These are phyloP conservation scores for Phalloptychus januarius DNA, from an alignment of 2,797 vertebrate genomes.

Conservation along the genomic window DNA sequence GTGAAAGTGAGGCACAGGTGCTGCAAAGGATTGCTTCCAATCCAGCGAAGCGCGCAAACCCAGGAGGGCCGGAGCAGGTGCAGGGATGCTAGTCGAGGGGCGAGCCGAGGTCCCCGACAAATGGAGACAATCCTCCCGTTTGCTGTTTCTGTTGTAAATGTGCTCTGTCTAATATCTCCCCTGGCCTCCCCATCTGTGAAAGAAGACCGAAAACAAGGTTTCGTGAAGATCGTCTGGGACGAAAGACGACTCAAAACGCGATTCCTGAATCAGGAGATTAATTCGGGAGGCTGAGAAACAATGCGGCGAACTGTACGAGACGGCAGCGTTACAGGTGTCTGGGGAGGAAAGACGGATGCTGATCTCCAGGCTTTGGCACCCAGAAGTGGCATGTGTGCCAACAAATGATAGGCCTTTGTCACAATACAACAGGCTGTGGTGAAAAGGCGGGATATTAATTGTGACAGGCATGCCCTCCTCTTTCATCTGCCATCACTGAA, in stretches of 20 bases:
- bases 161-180: constrained; percentile 60
- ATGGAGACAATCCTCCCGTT: constrained; percentile 45
- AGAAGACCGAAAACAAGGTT: constrained; percentile 19
- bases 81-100: constrained; percentile 38
- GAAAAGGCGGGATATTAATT: constrained; percentile 46
- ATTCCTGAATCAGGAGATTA: constrained; percentile 57
- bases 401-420: constrained; percentile 31
- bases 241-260: constrained; percentile 57
- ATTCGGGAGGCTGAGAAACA: constrained; percentile 55
- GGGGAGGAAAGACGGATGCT: constrained; percentile 44
- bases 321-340: constrained; percentile 49
- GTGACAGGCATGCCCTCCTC: constrained; percentile 31
- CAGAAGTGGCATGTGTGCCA: constrained; percentile 38
- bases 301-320: constrained; percentile 30
- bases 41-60: constrained; percentile 54
- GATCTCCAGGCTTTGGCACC: constrained; percentile 45
- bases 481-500: constrained; percentile 27
- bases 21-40: constrained; percentile 52
- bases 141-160: constrained; percentile 57
- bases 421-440: constrained; percentile 31
- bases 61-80: constrained; percentile 55
- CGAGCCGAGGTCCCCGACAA: constrained; percentile 47
- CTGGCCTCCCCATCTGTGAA: constrained; percentile 30
- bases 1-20: constrained; percentile 56
- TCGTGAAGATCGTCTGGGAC: constrained; percentile 18